These are phyloP conservation scores for Cardiocondyla obscurior DNA, from an alignment of 1,140 invertebrate genomes.

Conservation along the genomic window DNA sequence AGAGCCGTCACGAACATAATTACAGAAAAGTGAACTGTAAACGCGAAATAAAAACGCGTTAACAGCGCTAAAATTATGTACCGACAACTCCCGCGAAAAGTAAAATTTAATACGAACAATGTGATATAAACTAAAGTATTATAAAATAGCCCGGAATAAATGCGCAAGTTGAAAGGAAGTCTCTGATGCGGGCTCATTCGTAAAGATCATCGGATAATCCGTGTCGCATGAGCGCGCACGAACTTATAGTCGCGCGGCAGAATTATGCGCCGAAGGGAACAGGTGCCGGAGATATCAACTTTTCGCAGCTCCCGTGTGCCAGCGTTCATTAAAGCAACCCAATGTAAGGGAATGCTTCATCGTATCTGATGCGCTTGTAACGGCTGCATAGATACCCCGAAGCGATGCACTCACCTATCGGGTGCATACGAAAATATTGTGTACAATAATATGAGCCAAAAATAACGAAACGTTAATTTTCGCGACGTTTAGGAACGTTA, in stretches of 20 bases:
- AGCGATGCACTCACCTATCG: constrained; percentile 30
- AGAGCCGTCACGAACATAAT: no score
- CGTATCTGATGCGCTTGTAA: constrained; percentile 26
- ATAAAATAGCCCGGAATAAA: background rate
- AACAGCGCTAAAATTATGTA: background rate
- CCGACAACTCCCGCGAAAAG: background rate
- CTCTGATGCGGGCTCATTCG: constrained; percentile 5
- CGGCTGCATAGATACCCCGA: constrained; percentile 20
- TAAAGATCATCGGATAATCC: constrained; percentile 28
- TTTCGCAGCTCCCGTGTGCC: constrained; percentile 48
- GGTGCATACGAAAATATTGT: constrained; percentile 22
- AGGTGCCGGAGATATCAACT: constrained; percentile 53
- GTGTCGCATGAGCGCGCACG: background rate
- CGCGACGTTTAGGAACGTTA: background rate
- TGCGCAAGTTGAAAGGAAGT: background rate
- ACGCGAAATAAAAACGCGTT: background rate
- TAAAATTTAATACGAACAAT: no score
- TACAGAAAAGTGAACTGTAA: no score
- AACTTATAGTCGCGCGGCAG: constrained; percentile 13
- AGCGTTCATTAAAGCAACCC: constrained; percentile 42
- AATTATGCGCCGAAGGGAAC: constrained; percentile 49
- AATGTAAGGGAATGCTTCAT: constrained; percentile 25
- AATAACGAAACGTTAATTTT: constrained; percentile 12
- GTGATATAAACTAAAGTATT: constrained; percentile 1
- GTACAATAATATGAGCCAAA: background rate